phyloP scores from a whole-genome alignment of 2,113 vertebrate species.

The Thamnophis sirtalis region DNA sequence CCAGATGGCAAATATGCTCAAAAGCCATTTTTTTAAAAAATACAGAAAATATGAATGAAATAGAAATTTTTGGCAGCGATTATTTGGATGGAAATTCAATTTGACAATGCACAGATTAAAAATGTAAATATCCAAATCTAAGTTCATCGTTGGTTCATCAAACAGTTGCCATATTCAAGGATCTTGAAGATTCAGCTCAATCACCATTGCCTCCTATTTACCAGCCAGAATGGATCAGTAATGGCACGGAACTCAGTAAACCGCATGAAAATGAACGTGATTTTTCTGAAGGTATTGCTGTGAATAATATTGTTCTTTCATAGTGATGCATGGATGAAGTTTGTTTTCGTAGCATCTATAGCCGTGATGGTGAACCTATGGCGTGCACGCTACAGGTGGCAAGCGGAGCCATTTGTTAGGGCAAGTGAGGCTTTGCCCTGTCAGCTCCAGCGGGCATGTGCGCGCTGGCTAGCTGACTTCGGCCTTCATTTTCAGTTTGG shows the following conservation, averaged over 20 bases:
- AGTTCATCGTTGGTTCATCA: constrained; percentile 17
- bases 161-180: constrained; percentile 1
- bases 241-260: neutral
- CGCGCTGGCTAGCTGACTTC: too few relatives aligned
- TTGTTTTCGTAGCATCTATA: neutral
- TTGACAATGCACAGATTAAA: neutral
- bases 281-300: neutral
- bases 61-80: neutral
- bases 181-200: constrained; percentile 11
- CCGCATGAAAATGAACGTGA: neutral
- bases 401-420: too few relatives aligned
- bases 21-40: neutral
- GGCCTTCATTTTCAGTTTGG: too few relatives aligned
- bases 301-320: neutral
- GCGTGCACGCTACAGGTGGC: too few relatives aligned
- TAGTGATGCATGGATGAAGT: neutral
- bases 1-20: neutral
- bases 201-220: neutral
- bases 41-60: neutral
- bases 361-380: too few relatives aligned
- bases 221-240: neutral
- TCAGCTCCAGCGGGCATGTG: too few relatives aligned
- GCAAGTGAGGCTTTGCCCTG: too few relatives aligned
- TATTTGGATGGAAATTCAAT: neutral
- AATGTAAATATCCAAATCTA: constrained; percentile 1